Evolutionary conservation across 2,888 invertebrate genomes (phyloP), one percentile per base, ranked within the genome.

Genomic region (Thyatira batis): DNA sequence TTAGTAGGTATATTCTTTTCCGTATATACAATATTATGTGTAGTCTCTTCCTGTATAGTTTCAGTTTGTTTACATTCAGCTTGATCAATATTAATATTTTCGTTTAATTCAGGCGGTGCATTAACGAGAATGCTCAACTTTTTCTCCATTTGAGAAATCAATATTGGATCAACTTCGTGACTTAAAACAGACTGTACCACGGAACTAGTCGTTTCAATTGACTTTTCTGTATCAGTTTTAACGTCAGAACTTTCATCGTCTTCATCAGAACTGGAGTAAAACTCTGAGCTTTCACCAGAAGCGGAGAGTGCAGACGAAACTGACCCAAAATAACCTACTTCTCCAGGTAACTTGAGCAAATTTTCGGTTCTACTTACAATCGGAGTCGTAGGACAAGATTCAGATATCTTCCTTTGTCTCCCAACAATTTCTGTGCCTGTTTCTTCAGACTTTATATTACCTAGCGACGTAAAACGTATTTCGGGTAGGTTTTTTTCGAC

Each of bases 131-230:
- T 66, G 30, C 76, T 77, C 39, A 88, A 69, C 65, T 91, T 91
- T 54, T 67, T 84, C 44, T 88, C 88, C 80, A 87, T 85, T 61
- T 85, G 80, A 6, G 81, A 80, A 51, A 87, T 76, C 10, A 85
- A 71, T 33, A 62, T 69, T 5, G 81, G 82, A 69, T 88, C 70
- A 0, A 80, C 63, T 52, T 83, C 81, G 21, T 88, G 82, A 53
- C 80, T 89, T 39, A 92, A 65, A 20, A 94, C 93, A 28, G 93
- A 92, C 66, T 93, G 91, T 3, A 94, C 92, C 20, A 94, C 89
- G 49, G 93, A 92, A 68, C 93, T 93, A 1, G 94, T 92, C 9
- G 94, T 94, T 70, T 94, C 94, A 45, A 89, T 69, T 25, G 84
- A 79, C 33, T 77, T 79, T 49, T 92, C 87, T 46, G 83, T 79